phyloP scores from a whole-genome alignment of 1,140 invertebrate genomes.

The Gonatopus flavifemur region DNA sequence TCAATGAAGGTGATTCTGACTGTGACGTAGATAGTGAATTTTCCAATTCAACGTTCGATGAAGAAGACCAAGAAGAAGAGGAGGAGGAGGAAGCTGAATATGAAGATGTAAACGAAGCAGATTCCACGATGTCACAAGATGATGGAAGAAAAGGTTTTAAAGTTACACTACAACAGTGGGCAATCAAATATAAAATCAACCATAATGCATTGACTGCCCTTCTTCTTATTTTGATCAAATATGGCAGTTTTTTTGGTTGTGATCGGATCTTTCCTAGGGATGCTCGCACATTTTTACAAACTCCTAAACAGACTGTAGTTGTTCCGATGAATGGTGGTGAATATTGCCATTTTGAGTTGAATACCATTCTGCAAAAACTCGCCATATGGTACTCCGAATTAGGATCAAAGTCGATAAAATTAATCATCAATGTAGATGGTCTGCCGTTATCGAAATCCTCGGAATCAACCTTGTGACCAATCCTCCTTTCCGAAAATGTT shows the following conservation, averaged over 20 bases:
- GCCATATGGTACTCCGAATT: neutral
- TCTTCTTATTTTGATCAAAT: neutral
- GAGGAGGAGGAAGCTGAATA: too few species aligned
- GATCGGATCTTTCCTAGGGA: neutral
- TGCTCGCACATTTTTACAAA: neutral
- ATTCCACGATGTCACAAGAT: too few species aligned
- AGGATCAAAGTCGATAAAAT: neutral
- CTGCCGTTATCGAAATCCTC: neutral
- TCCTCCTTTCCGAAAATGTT: neutral
- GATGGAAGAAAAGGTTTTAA: too few species aligned
- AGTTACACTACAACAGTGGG: too few species aligned
- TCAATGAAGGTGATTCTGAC: too few species aligned
- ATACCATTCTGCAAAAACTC: neutral
- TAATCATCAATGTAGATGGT: neutral
- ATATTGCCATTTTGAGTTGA: constrained; percentile 1
- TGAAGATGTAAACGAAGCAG: too few species aligned
- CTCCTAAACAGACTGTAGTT: constrained; percentile 2
- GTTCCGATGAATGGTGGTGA: neutral
- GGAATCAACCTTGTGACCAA: neutral
- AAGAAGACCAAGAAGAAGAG: too few species aligned
- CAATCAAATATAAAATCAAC: neutral
- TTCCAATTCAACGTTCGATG: too few species aligned
- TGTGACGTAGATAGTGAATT: too few species aligned
- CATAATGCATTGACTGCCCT: neutral
- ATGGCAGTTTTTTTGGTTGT: neutral